Conservation (phyloP, 2,113 vertebrate genomes). For the Myiozetetes cayanensis region DNA sequence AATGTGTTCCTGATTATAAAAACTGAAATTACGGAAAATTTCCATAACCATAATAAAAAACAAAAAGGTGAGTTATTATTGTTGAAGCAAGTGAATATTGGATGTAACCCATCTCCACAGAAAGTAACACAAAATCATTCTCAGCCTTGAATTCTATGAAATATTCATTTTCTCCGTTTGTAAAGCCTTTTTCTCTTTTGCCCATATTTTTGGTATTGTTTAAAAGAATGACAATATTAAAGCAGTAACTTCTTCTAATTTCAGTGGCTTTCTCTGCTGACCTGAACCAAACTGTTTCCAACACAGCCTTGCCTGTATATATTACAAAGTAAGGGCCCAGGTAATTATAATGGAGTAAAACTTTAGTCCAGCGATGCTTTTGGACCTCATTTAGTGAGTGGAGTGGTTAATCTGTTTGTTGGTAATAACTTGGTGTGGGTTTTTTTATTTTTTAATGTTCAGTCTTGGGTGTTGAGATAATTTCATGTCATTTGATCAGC, state of each 20-base stretch:
- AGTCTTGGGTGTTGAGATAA: no score
- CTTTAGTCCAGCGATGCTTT: neutral
- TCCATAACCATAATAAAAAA: neutral
- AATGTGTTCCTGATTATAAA: neutral
- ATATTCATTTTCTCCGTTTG: neutral
- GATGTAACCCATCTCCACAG: neutral
- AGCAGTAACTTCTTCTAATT: neutral
- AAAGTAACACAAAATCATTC: neutral
- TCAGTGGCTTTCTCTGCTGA: neutral
- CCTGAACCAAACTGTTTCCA: neutral
- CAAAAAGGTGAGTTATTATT: neutral
- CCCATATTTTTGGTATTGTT: neutral
- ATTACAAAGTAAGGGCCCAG: neutral
- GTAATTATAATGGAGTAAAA: neutral
- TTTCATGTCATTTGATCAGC: no score
- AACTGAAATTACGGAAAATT: neutral
- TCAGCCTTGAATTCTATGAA: neutral
- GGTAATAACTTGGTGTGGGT: no score
- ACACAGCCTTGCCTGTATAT: accelerated
- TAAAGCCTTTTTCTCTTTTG: neutral
- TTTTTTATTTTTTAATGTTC: no score
- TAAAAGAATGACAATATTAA: neutral
- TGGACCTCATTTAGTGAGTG: neutral
- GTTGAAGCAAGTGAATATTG: neutral
- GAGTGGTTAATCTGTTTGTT: no score